Percentiles rank a stretch among this genome's conserved stretches.
Conservation (phyloP, 2,113 vertebrate species). For the Colistium nudipinnis region DNA sequence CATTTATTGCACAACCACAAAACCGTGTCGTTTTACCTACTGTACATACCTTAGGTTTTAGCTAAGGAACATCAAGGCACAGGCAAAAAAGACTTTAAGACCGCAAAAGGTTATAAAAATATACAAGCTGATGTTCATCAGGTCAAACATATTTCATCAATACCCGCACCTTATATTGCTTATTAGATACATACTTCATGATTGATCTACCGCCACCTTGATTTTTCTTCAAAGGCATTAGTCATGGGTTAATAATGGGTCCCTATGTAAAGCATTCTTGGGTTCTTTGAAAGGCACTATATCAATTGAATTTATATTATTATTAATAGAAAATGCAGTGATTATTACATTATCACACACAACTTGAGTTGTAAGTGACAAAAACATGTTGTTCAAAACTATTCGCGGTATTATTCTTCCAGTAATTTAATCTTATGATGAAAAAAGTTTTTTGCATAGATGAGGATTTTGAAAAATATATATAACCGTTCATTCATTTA, state of each 20-base stretch:
- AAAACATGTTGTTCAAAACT: conserved; percentile 10
- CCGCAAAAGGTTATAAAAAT: conserved; percentile 9
- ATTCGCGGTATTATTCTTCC: not conserved
- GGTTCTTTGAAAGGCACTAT: too few relatives aligned
- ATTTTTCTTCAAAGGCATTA: not conserved
- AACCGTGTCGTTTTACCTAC: not conserved
- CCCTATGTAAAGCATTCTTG: too few relatives aligned
- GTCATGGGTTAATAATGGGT: too few relatives aligned
- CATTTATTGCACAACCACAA: conserved; percentile 69
- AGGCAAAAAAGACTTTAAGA: not conserved
- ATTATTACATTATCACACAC: not conserved
- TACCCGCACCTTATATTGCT: not conserved
- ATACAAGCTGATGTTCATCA: not conserved
- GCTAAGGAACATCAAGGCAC: conserved; percentile 1
- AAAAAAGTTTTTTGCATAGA: too few relatives aligned
- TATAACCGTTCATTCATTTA: not conserved
- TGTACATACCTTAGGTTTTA: conserved; percentile 30
- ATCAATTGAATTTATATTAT: too few relatives aligned
- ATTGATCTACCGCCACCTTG: not conserved
- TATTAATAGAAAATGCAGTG: not conserved
- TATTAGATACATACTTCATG: not conserved
- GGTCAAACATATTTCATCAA: too few relatives aligned
- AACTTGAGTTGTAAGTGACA: not conserved
- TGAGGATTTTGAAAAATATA: not conserved
- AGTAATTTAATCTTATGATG: too few relatives aligned